Evolutionary conservation across 2,888 invertebrate genomes (phyloP), one percentile per base, ranked within the genome.

Genomic region (Lobophora halterata): DNA sequence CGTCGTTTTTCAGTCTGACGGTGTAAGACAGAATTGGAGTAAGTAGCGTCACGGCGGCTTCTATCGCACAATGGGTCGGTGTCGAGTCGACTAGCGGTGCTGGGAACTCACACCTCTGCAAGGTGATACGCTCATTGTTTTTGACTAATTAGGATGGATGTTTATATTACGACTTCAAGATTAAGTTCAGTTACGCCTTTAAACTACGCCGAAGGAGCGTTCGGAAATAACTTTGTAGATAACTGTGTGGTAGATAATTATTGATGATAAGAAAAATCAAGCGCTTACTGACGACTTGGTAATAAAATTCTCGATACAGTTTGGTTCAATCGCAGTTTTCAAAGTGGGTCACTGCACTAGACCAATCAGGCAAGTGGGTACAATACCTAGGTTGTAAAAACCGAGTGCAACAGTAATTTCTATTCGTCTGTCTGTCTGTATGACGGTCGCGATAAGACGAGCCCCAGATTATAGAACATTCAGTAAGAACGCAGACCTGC

Each of bases 11-110:
- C 18, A 36, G 72, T 69, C 71, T 71, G 53, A 59, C 29, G 13
- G 42, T 29, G 48, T 56, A 57, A 75, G 81, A 81, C 83, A 82
- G 85, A 87, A 86, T 86, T 86, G 80, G 86, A 87, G 86, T 87
- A 85, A 83, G 86, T 86, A 87, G 83, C 83, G 82, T 82, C 85
- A 85, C 81, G 85, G 77, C 81, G 79, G 78, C 75, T 77, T 77
- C 79, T 79, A 75, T 82, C 79, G 81, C 83, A 86, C 86, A 87
- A 87, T 86, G 70, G 77, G 71, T 68, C 71, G 78, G 77, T 77
- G 80, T 78, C 69, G 76, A 71, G 69, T 73, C 81, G 80, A 70
- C 74, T 83, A 82, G 83, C 83, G 80, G 83, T 81, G 79, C 71
- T 79, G 80, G 71, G 81, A 81, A 71, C 73, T 82, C 77, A 78